phyloP scores from a whole-genome alignment of 2,113 vertebrate genomes.

The Turnix velox region DNA sequence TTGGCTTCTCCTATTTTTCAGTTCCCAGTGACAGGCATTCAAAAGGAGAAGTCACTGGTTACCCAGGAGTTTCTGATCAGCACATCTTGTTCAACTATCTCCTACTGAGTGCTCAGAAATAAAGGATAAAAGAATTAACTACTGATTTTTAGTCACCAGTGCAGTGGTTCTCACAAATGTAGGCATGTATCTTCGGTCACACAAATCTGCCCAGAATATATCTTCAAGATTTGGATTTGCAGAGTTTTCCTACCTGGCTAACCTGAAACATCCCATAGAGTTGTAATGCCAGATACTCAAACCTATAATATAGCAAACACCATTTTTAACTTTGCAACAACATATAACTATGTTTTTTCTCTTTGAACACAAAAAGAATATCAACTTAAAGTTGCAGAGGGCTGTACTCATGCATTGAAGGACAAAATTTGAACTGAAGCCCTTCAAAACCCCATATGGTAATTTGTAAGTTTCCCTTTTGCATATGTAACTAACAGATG shows the following conservation, averaged over 20 bases:
- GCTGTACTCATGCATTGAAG: not conserved
- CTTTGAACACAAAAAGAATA: not conserved
- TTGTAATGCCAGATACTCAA: not conserved
- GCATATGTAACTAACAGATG: slow-evolving; percentile 62
- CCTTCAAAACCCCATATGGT: slow-evolving; percentile 52
- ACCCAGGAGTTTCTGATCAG: not conserved
- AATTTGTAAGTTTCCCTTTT: slow-evolving; percentile 56
- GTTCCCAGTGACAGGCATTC: not conserved
- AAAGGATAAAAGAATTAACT: not conserved
- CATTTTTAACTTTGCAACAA: not conserved
- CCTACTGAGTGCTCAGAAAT: not conserved
- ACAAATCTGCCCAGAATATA: not conserved
- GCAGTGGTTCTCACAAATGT: not conserved
- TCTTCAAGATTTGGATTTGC: not conserved
- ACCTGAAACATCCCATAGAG: not conserved
- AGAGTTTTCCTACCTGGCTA: not conserved
- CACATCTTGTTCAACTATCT: not conserved
- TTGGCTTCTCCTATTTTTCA: not conserved
- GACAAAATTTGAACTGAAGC: slow-evolving; percentile 29
- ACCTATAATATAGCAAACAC: not conserved
- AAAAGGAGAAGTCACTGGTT: not conserved
- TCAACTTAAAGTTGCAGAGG: not conserved
- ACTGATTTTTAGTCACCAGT: not conserved
- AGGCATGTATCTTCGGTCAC: not conserved
- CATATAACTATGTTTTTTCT: not conserved